Conservation (phyloP, 2,888 invertebrate species). For the Campoplex capitator region DNA sequence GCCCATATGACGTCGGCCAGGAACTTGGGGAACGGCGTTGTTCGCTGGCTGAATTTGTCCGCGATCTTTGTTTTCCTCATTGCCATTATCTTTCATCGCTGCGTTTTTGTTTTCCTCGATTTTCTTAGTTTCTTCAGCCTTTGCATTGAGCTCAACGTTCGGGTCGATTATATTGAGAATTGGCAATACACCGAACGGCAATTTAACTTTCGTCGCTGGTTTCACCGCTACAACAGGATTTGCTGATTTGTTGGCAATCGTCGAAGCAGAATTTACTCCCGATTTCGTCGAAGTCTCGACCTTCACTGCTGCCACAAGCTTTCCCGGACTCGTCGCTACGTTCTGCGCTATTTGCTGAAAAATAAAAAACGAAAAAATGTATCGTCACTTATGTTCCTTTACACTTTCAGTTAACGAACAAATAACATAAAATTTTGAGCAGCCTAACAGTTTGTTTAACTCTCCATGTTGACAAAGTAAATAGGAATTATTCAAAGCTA, state of each 20-base stretch:
- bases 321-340: conserved; percentile 68
- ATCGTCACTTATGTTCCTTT: background rate
- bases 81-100: conserved; percentile 49
- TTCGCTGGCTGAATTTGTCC: conserved; percentile 42
- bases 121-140: conserved; percentile 60
- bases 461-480: background rate
- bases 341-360: conserved; percentile 67
- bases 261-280: conserved; percentile 68
- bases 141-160: conserved; percentile 65
- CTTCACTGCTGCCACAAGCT: conserved; percentile 57
- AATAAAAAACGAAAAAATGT: conserved; percentile 17
- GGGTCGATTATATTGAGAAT: conserved; percentile 79
- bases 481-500: background rate
- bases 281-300: conserved; percentile 70
- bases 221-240: conserved; percentile 56
- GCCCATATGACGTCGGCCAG: conserved; percentile 69
- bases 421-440: background rate
- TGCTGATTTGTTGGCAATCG: conserved; percentile 68
- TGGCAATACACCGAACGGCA: conserved; percentile 81
- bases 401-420: background rate
- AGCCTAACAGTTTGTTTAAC: background rate
- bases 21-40: conserved; percentile 69
- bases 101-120: conserved; percentile 66
- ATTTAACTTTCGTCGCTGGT: conserved; percentile 75
- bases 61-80: conserved; percentile 63